These are phyloP conservation scores for Pygocentrus nattereri DNA, from an alignment of 2,797 vertebrate species.

Conservation along the genomic window DNA sequence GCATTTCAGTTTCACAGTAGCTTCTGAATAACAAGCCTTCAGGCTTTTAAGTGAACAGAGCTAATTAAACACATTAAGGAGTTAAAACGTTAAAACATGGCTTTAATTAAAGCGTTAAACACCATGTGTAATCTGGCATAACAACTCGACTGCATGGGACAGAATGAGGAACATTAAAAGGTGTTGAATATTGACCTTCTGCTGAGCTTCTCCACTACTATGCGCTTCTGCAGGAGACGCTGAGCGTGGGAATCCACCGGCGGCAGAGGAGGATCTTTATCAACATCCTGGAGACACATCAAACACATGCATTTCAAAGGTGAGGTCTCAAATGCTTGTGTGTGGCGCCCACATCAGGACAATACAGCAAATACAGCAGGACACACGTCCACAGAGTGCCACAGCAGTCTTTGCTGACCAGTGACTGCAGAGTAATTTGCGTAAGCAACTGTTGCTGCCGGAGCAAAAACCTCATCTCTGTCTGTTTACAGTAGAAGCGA, in stretches of 20 bases:
- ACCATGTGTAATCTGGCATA: no score
- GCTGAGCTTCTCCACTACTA: slow-evolving; percentile 78
- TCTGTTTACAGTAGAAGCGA: no score
- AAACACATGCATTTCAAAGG: not conserved
- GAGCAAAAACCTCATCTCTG: no score
- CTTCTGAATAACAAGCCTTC: no score
- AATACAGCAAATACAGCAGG: slow-evolving; percentile 9
- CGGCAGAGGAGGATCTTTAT: slow-evolving; percentile 65
- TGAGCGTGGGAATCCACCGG: slow-evolving; percentile 77
- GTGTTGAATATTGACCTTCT: slow-evolving; percentile 69
- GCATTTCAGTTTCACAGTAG: not conserved
- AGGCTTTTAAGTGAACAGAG: no score
- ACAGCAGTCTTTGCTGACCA: not conserved
- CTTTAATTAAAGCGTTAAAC: no score
- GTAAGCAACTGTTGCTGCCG: no score
- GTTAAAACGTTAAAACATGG: no score
- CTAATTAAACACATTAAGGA: no score
- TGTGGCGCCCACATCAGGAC: slow-evolving; percentile 54
- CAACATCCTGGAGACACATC: slow-evolving; percentile 44
- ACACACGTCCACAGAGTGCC: no score
- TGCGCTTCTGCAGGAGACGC: slow-evolving; percentile 78
- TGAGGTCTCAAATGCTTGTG: slow-evolving; percentile 3
- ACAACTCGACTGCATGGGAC: no score
- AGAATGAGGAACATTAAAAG: not conserved
- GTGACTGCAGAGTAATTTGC: no score